A percentile compares a stretch with the other conserved stretches of the same genome.
Evolutionary conservation across 2,888 invertebrate species (phyloP).

Genomic region (Amblyjoppa proteus): DNA sequence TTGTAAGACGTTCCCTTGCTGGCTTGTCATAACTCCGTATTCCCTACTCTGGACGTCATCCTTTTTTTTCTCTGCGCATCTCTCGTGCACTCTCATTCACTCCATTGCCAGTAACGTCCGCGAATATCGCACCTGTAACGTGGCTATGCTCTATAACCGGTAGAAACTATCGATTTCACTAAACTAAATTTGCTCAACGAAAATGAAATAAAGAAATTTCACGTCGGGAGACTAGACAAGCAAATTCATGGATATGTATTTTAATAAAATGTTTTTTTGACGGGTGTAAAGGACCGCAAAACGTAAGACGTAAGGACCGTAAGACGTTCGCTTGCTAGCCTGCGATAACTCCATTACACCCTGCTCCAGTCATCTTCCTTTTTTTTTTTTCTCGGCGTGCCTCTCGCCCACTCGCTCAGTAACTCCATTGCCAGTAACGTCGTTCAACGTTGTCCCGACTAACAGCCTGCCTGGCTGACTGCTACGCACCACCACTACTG

Average conservation of each 20-base stretch:
- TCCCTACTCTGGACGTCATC: no score
- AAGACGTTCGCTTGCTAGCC: background rate
- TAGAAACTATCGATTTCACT: no score
- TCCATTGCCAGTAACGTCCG: no score
- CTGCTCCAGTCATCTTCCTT: background rate
- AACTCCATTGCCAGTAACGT: conserved; percentile 51
- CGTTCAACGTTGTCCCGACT: conserved; percentile 39
- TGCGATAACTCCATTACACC: background rate
- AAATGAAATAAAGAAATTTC: no score
- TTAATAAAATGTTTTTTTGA: background rate
- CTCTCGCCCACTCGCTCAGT: conserved; percentile 33
- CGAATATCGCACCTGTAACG: no score
- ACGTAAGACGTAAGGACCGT: no score
- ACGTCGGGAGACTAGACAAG: background rate
- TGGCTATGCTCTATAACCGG: no score
- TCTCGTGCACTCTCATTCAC: no score
- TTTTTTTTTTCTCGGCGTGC: background rate
- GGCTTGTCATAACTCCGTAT: no score
- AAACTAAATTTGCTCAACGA: no score
- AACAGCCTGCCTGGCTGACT: conserved; percentile 29
- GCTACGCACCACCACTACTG: background rate
- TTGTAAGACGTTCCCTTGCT: no score
- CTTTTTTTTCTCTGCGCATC: no score
- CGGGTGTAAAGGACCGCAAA: background rate
- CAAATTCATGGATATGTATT: background rate